Evolutionary conservation across 2,888 invertebrate species (phyloP).

Genomic region (Athalia circularis): DNA sequence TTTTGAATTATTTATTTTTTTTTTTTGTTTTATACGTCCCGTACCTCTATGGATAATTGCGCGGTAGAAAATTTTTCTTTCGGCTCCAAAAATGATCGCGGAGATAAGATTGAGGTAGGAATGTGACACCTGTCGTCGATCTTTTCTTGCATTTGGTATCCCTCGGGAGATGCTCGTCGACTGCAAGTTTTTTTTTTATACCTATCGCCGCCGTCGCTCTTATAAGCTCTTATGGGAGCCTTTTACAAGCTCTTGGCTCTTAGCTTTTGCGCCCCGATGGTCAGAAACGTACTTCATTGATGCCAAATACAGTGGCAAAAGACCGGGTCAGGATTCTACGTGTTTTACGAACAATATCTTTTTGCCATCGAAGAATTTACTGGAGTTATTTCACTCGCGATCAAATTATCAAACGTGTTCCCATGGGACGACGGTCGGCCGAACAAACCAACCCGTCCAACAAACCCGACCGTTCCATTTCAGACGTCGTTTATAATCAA

Average conservation of each 20-base stretch:
- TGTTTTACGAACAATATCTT: constrained; percentile 30
- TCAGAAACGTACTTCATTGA: constrained; percentile 25
- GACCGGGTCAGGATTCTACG: constrained; percentile 38
- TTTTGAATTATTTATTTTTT: no score
- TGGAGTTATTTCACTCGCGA: constrained; percentile 30
- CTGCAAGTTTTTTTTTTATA: constrained; percentile 23
- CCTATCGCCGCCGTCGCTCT: not conserved
- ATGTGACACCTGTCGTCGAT: constrained; percentile 56
- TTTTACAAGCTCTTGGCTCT: no score
- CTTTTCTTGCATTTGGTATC: constrained; percentile 12
- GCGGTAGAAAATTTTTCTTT: constrained; percentile 3
- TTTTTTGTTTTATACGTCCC: not conserved
- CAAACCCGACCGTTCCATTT: not conserved
- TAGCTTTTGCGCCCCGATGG: not conserved
- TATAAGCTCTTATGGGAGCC: not conserved
- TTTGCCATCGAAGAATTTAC: constrained; percentile 15
- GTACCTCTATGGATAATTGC: constrained; percentile 10
- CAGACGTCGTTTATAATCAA: constrained; percentile 25
- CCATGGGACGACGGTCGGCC: constrained; percentile 6
- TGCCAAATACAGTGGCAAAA: constrained; percentile 22
- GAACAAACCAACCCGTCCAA: not conserved
- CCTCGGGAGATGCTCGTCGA: not conserved
- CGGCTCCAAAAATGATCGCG: not conserved
- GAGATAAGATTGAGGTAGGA: constrained; percentile 45
- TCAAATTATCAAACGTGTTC: constrained; percentile 39